phyloP scores from a whole-genome alignment of 2,113 vertebrate genomes.

The Brachyhypopomus occidentalis region DNA sequence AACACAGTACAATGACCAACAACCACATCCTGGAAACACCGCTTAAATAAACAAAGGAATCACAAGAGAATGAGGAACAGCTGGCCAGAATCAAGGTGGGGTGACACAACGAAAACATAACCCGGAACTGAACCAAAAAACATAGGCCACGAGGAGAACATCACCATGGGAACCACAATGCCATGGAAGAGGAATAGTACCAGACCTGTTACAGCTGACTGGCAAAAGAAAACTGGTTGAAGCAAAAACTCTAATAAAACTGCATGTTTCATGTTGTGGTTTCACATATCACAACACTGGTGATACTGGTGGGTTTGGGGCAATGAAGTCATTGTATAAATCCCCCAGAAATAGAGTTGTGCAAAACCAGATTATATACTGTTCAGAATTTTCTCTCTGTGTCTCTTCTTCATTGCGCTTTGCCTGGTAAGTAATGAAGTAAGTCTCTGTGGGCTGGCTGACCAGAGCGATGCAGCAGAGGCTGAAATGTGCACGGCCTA shows the following conservation, averaged over 20 bases:
- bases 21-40: too few species aligned
- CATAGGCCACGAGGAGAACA: too few species aligned
- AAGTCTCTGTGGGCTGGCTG: conserved; percentile 54
- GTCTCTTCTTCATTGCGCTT: conserved; percentile 52
- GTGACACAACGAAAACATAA: too few species aligned
- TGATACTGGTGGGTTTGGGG: conserved; percentile 25
- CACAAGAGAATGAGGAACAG: too few species aligned
- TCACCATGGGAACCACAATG: too few species aligned
- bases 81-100: too few species aligned
- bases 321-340: conserved; percentile 45
- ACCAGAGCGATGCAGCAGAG: conserved; percentile 62
- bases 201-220: too few species aligned
- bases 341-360: conserved; percentile 44
- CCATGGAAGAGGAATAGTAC: too few species aligned
- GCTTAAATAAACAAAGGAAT: too few species aligned
- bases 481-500: conserved; percentile 60
- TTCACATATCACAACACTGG: conserved; percentile 26
- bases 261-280: conserved; percentile 27
- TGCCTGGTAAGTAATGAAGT: conserved; percentile 61
- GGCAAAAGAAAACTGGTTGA: conserved; percentile 27
- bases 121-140: too few species aligned
- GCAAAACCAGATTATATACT: conserved; percentile 53
- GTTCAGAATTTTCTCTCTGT: conserved; percentile 15
- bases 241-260: conserved; percentile 7
- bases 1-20: too few species aligned